phyloP scores from a whole-genome alignment of 2,888 invertebrate genomes.

The Epicampocera succincta region DNA sequence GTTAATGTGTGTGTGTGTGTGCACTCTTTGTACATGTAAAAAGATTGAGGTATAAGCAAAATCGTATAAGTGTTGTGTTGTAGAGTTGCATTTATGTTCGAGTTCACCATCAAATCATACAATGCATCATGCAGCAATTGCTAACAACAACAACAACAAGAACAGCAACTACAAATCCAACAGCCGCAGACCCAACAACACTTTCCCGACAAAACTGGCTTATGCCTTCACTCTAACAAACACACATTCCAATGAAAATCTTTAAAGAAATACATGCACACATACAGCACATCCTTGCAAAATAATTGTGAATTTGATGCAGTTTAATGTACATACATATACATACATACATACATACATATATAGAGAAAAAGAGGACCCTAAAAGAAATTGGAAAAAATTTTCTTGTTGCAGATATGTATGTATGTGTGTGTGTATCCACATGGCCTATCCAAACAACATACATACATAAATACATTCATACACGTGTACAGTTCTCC shows the following conservation, averaged over 20 bases:
- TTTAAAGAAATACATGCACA: conserved; percentile 5
- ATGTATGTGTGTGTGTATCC: neutral
- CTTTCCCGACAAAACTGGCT: conserved; percentile 5
- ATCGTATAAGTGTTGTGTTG: conserved; percentile 40
- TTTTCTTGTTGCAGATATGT: conserved; percentile 27
- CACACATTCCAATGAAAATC: conserved; percentile 1
- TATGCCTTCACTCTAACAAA: neutral
- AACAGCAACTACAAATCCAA: neutral
- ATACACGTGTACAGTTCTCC: conserved; percentile 13
- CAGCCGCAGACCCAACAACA: conserved; percentile 7
- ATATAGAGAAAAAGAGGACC: conserved; percentile 9
- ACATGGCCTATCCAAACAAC: conserved; percentile 31
- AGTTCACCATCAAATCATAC: conserved; percentile 53
- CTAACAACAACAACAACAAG: conserved; percentile 8
- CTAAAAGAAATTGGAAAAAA: conserved; percentile 41
- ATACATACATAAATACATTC: neutral
- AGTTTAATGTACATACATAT: conserved; percentile 53
- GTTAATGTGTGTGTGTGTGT: neutral
- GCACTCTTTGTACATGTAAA: neutral
- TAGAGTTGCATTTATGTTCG: conserved; percentile 50
- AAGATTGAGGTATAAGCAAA: conserved; percentile 1
- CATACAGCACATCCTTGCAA: neutral
- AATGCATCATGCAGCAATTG: conserved; percentile 26
- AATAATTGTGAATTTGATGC: conserved; percentile 54
- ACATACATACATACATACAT: no score